Percentiles rank a stretch among this genome's conserved stretches.
phyloP scores from a whole-genome alignment of 2,113 vertebrate species.

The Hypocryptadius cinnamomeus region DNA sequence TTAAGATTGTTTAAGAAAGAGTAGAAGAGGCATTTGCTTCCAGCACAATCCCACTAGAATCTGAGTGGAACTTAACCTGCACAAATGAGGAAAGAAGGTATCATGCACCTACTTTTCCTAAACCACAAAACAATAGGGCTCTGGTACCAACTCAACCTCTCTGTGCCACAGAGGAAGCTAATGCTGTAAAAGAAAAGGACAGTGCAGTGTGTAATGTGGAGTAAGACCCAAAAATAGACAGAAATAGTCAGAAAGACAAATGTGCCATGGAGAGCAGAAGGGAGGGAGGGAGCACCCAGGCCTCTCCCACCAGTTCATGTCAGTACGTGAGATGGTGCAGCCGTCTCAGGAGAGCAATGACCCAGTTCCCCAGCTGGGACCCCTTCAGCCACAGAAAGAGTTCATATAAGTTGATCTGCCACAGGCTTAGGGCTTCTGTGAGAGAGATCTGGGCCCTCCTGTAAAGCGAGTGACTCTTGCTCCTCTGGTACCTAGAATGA shows the following conservation, averaged over 20 bases:
- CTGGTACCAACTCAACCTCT: neutral
- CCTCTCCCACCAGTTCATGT: constrained; percentile 26
- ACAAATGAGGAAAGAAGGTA: neutral
- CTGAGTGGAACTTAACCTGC: neutral
- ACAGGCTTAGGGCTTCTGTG: constrained; percentile 74
- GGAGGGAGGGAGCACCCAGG: neutral
- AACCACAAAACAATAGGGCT: neutral
- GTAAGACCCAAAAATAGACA: neutral
- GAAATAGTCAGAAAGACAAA: constrained; percentile 5
- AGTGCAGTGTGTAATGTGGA: neutral
- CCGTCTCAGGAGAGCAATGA: constrained; percentile 65
- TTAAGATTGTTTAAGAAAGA: neutral
- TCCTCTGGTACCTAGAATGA: constrained; percentile 79
- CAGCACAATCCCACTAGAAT: neutral
- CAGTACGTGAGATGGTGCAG: constrained; percentile 50
- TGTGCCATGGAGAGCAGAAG: neutral
- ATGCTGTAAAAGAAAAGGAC: neutral
- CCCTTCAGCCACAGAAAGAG: constrained; percentile 76
- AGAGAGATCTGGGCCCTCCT: constrained; percentile 77
- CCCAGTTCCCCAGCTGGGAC: constrained; percentile 70
- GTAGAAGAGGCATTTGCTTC: neutral
- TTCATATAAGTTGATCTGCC: constrained; percentile 82
- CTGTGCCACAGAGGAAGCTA: neutral
- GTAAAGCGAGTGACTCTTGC: constrained; percentile 67
- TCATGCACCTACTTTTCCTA: neutral